These are phyloP conservation scores for Chloroceryle aenea DNA, from an alignment of 2,113 vertebrate genomes.

Conservation along the genomic window DNA sequence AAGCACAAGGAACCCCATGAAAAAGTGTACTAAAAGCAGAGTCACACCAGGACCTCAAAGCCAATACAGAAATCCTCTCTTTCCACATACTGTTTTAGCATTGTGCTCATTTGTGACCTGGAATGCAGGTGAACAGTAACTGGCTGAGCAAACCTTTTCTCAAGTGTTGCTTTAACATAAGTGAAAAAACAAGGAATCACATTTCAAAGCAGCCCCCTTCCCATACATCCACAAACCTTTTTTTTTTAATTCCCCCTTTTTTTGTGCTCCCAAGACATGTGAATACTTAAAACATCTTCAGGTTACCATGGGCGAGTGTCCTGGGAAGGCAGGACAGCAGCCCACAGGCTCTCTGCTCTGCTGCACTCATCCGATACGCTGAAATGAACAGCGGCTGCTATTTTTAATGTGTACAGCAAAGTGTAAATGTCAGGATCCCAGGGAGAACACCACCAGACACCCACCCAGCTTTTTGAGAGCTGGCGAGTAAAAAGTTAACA, in stretches of 20 bases:
- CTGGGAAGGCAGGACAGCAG: neutral
- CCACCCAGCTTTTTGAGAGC: neutral
- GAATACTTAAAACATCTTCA: neutral
- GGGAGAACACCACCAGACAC: neutral
- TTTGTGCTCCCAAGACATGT: neutral
- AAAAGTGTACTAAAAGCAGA: neutral
- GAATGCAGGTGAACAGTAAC: neutral
- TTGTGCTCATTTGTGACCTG: neutral
- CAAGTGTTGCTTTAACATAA: neutral
- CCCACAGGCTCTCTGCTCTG: rapidly evolving
- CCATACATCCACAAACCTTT: neutral
- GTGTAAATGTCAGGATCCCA: neutral
- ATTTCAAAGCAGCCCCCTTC: neutral
- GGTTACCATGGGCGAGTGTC: neutral
- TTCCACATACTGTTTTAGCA: neutral
- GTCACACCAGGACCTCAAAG: neutral
- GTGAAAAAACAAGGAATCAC: neutral
- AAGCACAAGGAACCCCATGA: neutral
- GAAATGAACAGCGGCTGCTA: slow-evolving; percentile 41
- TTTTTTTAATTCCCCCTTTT: neutral
- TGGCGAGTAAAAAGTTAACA: neutral
- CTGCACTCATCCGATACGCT: neutral
- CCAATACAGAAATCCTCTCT: neutral
- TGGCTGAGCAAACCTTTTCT: neutral
- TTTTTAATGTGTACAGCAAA: slow-evolving; percentile 35